Conservation (phyloP, 2,888 invertebrate genomes). For the Leptinotarsa rubiginosa region DNA sequence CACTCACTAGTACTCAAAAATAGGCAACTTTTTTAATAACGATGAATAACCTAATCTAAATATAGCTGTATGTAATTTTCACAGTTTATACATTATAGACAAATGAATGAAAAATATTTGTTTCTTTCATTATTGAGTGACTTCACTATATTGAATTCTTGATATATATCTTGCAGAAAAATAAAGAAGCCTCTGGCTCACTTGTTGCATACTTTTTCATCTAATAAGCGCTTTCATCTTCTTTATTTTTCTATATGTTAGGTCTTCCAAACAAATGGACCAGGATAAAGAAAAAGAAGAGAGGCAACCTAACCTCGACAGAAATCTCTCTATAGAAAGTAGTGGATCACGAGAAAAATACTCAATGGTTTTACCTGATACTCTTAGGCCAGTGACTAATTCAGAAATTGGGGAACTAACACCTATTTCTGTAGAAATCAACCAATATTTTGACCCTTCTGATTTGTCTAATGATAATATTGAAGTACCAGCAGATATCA, state of each 20-base stretch:
- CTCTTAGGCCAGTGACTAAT: conserved; percentile 67
- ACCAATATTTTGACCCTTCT: conserved; percentile 56
- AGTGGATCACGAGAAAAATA: conserved; percentile 62
- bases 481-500: conserved; percentile 63
- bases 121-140: no score
- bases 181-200: no score
- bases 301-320: conserved; percentile 18
- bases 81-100: no score
- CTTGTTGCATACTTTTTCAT: no score
- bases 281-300: conserved; percentile 23
- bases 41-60: no score
- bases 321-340: conserved; percentile 60
- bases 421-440: conserved; percentile 64
- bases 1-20: no score
- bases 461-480: conserved; percentile 59
- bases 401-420: conserved; percentile 67
- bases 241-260: not conserved
- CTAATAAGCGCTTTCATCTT: not conserved
- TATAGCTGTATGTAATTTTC: no score
- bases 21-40: no score
- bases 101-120: no score
- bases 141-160: no score
- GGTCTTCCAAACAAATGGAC: conserved; percentile 26
- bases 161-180: no score
- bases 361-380: conserved; percentile 53